Percentiles rank a stretch among this genome's conserved stretches.
Evolutionary conservation across 2,888 invertebrate genomes (phyloP).

Genomic region (Ethmia dodecea): DNA sequence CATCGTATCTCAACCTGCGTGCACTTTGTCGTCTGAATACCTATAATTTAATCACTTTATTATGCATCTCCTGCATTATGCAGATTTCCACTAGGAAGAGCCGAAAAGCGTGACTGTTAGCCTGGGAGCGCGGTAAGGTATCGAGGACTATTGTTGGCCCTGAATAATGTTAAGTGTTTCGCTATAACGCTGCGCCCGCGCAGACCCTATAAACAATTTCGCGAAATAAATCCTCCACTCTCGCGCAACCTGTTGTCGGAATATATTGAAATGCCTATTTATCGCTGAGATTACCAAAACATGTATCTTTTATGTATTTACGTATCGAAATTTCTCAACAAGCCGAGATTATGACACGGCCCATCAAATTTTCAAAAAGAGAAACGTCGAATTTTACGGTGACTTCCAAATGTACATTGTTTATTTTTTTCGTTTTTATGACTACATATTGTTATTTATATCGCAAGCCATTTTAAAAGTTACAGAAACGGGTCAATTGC

Average conservation of each 20-base stretch:
- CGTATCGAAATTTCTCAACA: no score
- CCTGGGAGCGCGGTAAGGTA: slow-evolving; percentile 41
- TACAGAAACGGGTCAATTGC: no score
- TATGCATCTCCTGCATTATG: slow-evolving; percentile 53
- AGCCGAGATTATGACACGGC: no score
- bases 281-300: neutral
- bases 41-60: slow-evolving; percentile 22
- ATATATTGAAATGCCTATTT: slow-evolving; percentile 26
- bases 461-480: no score
- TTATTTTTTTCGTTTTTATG: no score
- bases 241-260: slow-evolving; percentile 27
- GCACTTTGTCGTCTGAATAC: slow-evolving; percentile 8
- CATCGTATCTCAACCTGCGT: neutral
- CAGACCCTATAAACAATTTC: slow-evolving; percentile 43
- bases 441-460: no score
- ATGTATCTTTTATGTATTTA: no score
- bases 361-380: no score
- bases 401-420: no score
- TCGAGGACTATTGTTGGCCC: slow-evolving; percentile 44
- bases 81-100: slow-evolving; percentile 48
- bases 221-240: slow-evolving; percentile 57
- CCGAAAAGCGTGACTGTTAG: slow-evolving; percentile 56
- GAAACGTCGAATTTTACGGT: no score
- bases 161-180: slow-evolving; percentile 64
- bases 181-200: slow-evolving; percentile 39